Percentiles rank a stretch among this genome's conserved stretches.
Conservation (phyloP, 2,113 vertebrate species). For the Spheniscus mendiculus region DNA sequence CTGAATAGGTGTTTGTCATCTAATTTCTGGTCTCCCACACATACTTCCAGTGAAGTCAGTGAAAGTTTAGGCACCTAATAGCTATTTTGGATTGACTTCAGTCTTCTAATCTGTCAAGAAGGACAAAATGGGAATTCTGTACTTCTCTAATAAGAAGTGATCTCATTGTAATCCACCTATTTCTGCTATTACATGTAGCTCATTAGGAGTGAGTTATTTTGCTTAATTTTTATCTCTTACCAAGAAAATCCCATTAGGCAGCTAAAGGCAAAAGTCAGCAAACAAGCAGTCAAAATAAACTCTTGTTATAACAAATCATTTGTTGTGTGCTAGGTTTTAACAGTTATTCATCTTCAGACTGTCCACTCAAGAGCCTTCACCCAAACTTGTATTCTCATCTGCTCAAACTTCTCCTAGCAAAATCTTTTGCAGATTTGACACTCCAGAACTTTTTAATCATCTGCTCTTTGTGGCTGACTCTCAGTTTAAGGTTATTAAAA, state of each 20-base stretch:
- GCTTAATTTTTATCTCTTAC: neutral
- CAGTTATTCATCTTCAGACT: neutral
- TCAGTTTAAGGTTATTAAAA: neutral
- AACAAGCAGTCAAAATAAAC: neutral
- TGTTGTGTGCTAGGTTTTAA: neutral
- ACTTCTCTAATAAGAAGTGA: neutral
- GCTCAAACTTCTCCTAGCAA: neutral
- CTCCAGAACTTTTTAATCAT: neutral
- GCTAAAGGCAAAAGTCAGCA: neutral
- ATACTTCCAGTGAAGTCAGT: neutral
- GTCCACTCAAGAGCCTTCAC: neutral
- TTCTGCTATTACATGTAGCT: neutral
- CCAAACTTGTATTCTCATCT: neutral
- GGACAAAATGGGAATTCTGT: neutral
- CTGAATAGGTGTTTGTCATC: neutral
- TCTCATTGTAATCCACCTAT: neutral
- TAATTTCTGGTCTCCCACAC: slow-evolving; percentile 10
- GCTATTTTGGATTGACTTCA: neutral
- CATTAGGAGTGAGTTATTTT: neutral
- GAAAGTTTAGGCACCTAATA: neutral
- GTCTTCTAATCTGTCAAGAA: neutral
- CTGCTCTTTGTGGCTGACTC: neutral
- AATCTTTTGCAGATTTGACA: neutral
- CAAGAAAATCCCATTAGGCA: neutral
- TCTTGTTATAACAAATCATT: neutral